Evolutionary conservation across 2,113 vertebrate genomes (phyloP).

Genomic region (Myodes glareolus): DNA sequence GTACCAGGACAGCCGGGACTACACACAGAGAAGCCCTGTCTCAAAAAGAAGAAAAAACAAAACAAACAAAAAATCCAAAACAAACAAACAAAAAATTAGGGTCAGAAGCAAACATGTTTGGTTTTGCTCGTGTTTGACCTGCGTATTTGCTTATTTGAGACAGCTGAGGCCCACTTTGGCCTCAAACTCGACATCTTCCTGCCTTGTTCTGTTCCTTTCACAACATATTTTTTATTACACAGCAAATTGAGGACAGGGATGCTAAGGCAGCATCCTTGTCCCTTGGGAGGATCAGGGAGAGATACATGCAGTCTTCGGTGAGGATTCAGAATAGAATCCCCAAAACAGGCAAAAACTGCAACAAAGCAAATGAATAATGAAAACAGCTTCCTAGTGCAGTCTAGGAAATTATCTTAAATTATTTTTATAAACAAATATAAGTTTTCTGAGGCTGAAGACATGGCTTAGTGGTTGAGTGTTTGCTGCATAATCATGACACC

Average conservation of each 20-base stretch:
- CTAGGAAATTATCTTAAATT: background rate
- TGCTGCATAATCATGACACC: too few relatives aligned
- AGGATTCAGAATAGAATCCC: background rate
- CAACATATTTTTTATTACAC: conserved; percentile 54
- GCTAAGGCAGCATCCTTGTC: background rate
- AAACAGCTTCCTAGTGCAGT: background rate
- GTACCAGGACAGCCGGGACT: too few relatives aligned
- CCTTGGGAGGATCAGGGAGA: background rate
- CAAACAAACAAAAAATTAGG: too few relatives aligned
- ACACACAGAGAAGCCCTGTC: too few relatives aligned
- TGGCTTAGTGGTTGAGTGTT: background rate
- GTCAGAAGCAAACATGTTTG: background rate
- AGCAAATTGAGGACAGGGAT: background rate
- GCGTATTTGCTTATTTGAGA: background rate
- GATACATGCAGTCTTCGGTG: background rate
- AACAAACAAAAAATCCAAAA: too few relatives aligned
- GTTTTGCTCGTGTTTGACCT: background rate
- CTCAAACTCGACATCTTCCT: background rate
- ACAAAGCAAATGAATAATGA: background rate
- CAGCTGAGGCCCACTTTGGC: background rate
- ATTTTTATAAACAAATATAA: background rate
- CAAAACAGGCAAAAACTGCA: background rate
- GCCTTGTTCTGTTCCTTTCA: conserved; percentile 62
- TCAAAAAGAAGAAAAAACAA: too few relatives aligned
- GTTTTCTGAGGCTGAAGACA: background rate